These are phyloP conservation scores for Scyliorhinus canicula DNA, from an alignment of 2,797 vertebrate species.

Conservation along the genomic window DNA sequence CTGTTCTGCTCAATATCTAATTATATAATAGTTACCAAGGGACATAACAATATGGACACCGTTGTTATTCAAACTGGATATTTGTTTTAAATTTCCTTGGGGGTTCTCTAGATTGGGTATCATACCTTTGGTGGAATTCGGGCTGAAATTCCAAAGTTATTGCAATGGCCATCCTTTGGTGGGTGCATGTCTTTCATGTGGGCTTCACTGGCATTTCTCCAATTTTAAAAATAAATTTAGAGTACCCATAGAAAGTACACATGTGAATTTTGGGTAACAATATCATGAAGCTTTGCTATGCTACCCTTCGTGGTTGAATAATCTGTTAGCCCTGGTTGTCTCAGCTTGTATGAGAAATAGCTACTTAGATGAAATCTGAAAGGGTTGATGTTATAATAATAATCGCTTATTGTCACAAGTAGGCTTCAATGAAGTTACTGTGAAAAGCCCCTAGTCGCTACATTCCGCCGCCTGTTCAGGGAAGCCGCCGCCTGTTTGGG, in stretches of 20 bases:
- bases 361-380: not conserved
- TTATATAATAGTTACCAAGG: not conserved
- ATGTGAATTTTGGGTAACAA: not conserved
- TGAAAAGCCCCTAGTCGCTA: too few relatives aligned
- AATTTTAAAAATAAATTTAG: too few relatives aligned
- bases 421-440: too few relatives aligned
- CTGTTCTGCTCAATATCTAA: not conserved
- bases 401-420: too few relatives aligned
- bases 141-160: not conserved
- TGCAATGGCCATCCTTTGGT: too few relatives aligned
- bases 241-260: too few relatives aligned
- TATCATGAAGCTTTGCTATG: not conserved
- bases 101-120: not conserved
- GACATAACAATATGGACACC: not conserved
- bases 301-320: not conserved
- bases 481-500: too few relatives aligned
- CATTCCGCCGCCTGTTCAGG: too few relatives aligned
- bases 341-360: not conserved
- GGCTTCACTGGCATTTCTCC: not conserved
- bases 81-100: not conserved
- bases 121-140: not conserved
- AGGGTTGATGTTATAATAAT: too few relatives aligned
- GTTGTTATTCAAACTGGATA: not conserved
- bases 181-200: not conserved
- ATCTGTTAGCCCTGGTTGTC: not conserved